Evolutionary conservation across 92 coral and sea anemone genomes (phyloP), one percentile per base, ranked within the genome.

Genomic region (Blastomussa wellsi): DNA sequence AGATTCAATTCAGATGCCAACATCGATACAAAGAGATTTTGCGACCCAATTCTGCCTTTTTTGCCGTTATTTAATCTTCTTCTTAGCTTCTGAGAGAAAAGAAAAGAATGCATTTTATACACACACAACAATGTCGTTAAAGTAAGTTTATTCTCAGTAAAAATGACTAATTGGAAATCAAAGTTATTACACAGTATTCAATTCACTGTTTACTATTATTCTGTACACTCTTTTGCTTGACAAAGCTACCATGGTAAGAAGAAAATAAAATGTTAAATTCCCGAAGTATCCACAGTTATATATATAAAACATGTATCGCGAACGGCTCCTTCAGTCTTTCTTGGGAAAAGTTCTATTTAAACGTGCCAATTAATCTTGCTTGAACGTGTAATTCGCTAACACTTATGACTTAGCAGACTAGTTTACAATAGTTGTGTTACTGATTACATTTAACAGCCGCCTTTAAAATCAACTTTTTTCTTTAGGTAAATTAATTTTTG

Each of bases 81-180:
- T 36, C 75, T 19, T 17, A 47, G 44, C 31, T 33, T 41, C 41
- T 48, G 86, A 86, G 59, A 20, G 69, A 83, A 84, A 52, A 67
- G 38, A 68, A 77, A 74, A 74, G 37, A 74, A 39, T 79, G 64
- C 41, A 62, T 37, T 60, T 11, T 37, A 24, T 8, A 57, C 65
- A 36, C 20, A 69, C 69, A 65, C 74, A 37, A 68, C 75, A 81
- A 28, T 87, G 85, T 77, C 88, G 88, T 84, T 84, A 83, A 74
- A 78, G 84, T 82, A 60, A 77, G 89, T 88, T 91, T 91, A 91
- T 81, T 91, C 85, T 83, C 70, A 62, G 80, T 76, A 84, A 89
- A 85, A 88, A 84, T 91, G 88, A 84, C 87, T 91, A 89, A 91
- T 88, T 91, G 90, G 84, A 91, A 91, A 91, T 88, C 94, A 88